Evolutionary conservation across 2,113 vertebrate species (phyloP), one percentile per base, ranked within the genome.

Genomic region (Triplophysa tibetana): DNA sequence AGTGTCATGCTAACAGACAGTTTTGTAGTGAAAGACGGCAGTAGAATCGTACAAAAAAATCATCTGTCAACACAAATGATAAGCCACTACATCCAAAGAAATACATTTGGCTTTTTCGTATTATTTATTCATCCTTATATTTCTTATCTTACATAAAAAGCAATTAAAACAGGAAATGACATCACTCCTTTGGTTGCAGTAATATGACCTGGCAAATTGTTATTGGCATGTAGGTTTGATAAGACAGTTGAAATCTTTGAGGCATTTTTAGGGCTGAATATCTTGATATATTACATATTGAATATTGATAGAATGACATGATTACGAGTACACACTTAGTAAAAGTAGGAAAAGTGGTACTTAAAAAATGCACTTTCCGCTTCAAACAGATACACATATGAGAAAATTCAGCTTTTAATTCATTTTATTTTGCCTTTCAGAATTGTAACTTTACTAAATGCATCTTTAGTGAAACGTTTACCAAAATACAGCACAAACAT

Each of bases 91-190:
- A 89, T 91, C 88, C 87, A 91, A 85, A 81, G 77, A 89, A 91
- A 90, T 89, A 89, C 89, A 91, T 92, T 93, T 93, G 90, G 90
- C 90, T 93, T 92, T 86, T 90, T 74, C 65, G 92, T 87, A 84
- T 89, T 86, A 82, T 90, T 90, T 90, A 88, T 91, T 91, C 88
- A 92, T 91, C 91, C 88, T 86, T 88, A 86, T 79, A 85, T 81
- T 86, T 85, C 86, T 83, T 82, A 80, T 78, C 82, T 62, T 83
- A 87, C 82, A 81, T 73, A 84, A 81, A 82, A 85, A 77, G 41
- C 41, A 73, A 69, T 74, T n/a, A 82, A 89, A 83, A 66, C 79
- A 50, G 62, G 82, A 90, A 89, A 88, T 89, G 87, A 86, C 88
- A 86, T 86, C 76, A 81, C 84, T 85, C 76, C 26, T 79, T 78